Evolutionary conservation across 92 coral and sea anemone species (phyloP), one percentile per base, ranked within the genome.

Genomic region (Palythoa grandiflora): DNA sequence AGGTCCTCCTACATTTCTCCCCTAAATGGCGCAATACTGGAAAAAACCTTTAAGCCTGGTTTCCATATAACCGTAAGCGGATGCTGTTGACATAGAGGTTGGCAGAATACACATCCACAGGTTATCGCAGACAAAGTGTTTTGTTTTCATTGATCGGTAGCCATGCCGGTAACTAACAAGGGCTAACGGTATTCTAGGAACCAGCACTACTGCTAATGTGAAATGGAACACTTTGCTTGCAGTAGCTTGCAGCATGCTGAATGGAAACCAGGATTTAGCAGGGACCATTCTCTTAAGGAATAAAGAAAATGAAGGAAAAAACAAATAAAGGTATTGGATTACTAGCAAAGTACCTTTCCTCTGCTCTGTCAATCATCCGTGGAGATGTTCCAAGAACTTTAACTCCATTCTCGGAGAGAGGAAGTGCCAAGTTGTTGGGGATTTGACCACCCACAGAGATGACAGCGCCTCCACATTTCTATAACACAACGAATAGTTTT

Each of bases 391-490:
- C 99, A 38, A 97, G 92, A 52, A 97, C 90, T 17, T 95, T 95
- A 9, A 95, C 99, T 39, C 97, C 98, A 79, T 94, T 94, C 71
- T 92, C 87, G 78, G 91, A 89, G 68, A 97, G 53, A 16, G 99
- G 99, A 52, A 97, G 91, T 12, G 99, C 95, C 21, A 97, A 87
- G 91, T 97, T 97, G 84, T 97, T 97, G 20, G 99, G 99, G 55
- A 97, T 97, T 89, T 97, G 99, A 21, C 99, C 99, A 3, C 99
- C 99, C 65, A 97, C 99, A 1, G 99, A 97, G 47, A 97, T 91
- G 10, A 97, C 88, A 1, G 96, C 92, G 6, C 97, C 98, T 12
- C 89, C 86, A 54, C 97, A 97, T 8, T 78, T 93, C 97, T 94
- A 77, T 5, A 77, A 57, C 14, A 7, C n/a, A 19, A 54, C 6